These are phyloP conservation scores for Manis javanica DNA, from an alignment of 2,797 vertebrate species.

Conservation along the genomic window DNA sequence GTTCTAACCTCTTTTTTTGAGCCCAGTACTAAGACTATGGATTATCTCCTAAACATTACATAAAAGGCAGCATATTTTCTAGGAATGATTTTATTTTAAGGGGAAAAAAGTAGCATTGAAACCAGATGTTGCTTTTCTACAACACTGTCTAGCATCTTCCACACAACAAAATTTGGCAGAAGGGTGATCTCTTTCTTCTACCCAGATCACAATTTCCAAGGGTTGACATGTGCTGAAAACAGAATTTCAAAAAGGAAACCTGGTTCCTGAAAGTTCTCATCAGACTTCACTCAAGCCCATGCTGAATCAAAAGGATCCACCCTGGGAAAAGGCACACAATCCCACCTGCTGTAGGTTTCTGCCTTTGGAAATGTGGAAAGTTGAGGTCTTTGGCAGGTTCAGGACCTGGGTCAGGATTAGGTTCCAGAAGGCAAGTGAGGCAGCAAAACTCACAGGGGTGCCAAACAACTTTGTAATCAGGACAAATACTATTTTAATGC, in stretches of 20 bases:
- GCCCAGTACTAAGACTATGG: neutral
- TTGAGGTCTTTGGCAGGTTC: neutral
- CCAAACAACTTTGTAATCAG: neutral
- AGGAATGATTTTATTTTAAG: constrained; percentile 73
- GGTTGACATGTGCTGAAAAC: constrained; percentile 40
- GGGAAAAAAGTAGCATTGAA: constrained; percentile 17
- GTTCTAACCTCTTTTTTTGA: neutral
- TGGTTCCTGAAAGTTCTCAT: constrained; percentile 58
- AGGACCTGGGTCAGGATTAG: neutral
- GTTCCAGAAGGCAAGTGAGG: neutral
- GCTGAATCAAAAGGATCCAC: neutral
- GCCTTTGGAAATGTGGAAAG: neutral
- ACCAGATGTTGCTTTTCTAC: constrained; percentile 63
- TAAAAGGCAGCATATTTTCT: constrained; percentile 54
- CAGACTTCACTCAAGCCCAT: constrained; percentile 27
- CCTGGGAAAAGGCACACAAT: neutral
- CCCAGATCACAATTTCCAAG: neutral
- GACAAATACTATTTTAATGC: neutral
- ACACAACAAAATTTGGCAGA: neutral
- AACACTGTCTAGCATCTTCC: constrained; percentile 49
- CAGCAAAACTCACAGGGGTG: neutral
- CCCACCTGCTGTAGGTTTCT: neutral
- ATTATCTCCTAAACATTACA: constrained; percentile 25
- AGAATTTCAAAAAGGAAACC: constrained; percentile 47
- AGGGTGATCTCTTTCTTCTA: neutral